Base-by-base conservation (phyloP, 92 coral and sea anemone genomes). In the Micromussa lordhowensis region DNA sequence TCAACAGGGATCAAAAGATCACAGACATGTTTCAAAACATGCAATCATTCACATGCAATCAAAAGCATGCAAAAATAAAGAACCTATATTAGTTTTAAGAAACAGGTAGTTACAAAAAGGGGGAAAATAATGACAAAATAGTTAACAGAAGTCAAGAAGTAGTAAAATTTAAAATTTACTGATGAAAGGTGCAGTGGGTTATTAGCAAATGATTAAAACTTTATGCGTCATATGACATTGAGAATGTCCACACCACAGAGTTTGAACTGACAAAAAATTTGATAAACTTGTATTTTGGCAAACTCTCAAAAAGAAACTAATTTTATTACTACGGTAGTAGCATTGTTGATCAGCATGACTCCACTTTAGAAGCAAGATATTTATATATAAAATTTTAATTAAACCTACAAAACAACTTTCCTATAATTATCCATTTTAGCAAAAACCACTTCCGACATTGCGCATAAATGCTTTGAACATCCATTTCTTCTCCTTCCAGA, bases 31-130 rank as follows among this genome's bases (percentile, higher is more conserved):
- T 83, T 71, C 76, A 72, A 73, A 22, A 24, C 87, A 84, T 57
- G 80, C 80, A 84, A 34, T 24, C 55, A 72, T 55, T 84, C 28
- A 73, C 78, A 73, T 84, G 80, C 80, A 84, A 84, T 34, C 38
- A 54, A 72, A 54, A 57, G 15, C 63, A 31, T 15, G 28, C 26
- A 7, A 4, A 80, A 80, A 61, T 61, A 63, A 12, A 11, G 17
- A 66, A 66, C 12, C 28, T 2, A 24, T 26, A 3, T 66, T 28
- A 26, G 69, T 63, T 63, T 26, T 66, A 9, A 66, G 32, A 5
- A 61, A 61, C 29, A 24, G 28, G 12, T 22, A 8, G 61, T 55
- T 55, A 55, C 61, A 8, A 66, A 66, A 66, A 66, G 6, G 4
- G 12, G 71, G 34, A 28, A 66, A 66, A 66, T 63, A 21, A n/a